Evolutionary conservation across 2,888 invertebrate species (phyloP), one percentile per base, ranked within the genome.

Genomic region (Pyrochroa serraticornis): DNA sequence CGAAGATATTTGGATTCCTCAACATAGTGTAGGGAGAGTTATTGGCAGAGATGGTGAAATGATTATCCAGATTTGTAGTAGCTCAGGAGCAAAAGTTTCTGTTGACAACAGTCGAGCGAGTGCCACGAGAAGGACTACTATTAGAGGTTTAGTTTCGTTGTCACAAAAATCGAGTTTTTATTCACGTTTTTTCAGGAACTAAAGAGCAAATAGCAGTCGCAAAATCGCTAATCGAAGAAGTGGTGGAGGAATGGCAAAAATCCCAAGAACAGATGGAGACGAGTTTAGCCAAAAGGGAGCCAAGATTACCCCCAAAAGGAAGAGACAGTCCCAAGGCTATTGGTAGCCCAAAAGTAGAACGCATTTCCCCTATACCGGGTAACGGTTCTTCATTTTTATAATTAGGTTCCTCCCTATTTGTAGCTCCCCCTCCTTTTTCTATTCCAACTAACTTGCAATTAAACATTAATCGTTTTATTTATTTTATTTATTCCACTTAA

Each of bases 11-110:
- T 82, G 79, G 56, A 86, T 94, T 1, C 89, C 92, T 0, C 79
- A 82, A 45, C 84, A 83, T 75, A 82, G 87, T 14, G 84, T 88
- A 46, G 89, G 89, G 1, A 84, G 85, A 71, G 87, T 95, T 47
- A 91, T 92, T 69, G 94, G 92, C 0, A 80, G 85, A 45, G 86
- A 87, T 47, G 93, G 92, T 0, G 89, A 89, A 49, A 85, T 82
- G 38, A 85, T 94, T 47, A 84, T 85, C 46, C 83, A 87, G 41
- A 91, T 95, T 51, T 86, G 87, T 56, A 85, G 86, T 65, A 77
- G 81, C 8, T 90, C 93, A 7, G 87, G 89, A 57, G 90, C 93
- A 0, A 90, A 88, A 65, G 81, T 93, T 1, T 85, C 82, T 62
- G 75, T 91, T n/a, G 54, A 58, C 33, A 70, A 74, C 63, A 69